phyloP scores from a whole-genome alignment of 2,888 invertebrate genomes.

The Nymphalis polychloros region DNA sequence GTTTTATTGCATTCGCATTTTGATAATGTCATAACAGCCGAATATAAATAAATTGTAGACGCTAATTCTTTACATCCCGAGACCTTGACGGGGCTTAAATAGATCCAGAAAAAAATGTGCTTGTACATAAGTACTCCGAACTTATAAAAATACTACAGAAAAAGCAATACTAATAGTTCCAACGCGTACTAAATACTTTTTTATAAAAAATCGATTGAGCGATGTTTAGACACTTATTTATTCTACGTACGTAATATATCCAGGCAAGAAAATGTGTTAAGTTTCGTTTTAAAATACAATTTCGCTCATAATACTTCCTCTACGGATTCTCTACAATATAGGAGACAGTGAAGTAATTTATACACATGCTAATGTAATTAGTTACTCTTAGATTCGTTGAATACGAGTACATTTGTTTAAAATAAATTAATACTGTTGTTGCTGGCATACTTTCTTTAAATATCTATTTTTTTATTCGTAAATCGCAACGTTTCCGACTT shows the following conservation, averaged over 20 bases:
- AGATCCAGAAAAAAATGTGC: not conserved
- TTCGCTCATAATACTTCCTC: too few species aligned
- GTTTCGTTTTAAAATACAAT: too few species aligned
- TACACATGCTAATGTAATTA: not conserved
- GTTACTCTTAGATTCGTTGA: not conserved
- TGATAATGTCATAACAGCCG: conserved; percentile 61
- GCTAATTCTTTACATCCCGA: conserved; percentile 41
- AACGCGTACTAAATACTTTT: too few species aligned
- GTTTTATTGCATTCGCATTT: conserved; percentile 64
- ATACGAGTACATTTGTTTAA: not conserved
- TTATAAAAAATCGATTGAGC: too few species aligned
- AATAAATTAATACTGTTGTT: too few species aligned
- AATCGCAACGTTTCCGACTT: too few species aligned
- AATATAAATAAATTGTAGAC: conserved; percentile 58
- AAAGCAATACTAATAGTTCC: not conserved
- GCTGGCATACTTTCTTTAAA: too few species aligned
- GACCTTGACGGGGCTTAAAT: conserved; percentile 5
- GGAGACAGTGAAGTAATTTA: not conserved
- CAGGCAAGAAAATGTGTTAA: too few species aligned
- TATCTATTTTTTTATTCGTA: too few species aligned
- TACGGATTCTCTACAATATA: not conserved
- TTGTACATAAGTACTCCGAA: not conserved
- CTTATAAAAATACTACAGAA: not conserved
- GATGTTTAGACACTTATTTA: too few species aligned
- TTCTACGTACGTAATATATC: too few species aligned